phyloP scores from a whole-genome alignment of 2,888 invertebrate genomes.

The Drosophila pseudotakahashii region DNA sequence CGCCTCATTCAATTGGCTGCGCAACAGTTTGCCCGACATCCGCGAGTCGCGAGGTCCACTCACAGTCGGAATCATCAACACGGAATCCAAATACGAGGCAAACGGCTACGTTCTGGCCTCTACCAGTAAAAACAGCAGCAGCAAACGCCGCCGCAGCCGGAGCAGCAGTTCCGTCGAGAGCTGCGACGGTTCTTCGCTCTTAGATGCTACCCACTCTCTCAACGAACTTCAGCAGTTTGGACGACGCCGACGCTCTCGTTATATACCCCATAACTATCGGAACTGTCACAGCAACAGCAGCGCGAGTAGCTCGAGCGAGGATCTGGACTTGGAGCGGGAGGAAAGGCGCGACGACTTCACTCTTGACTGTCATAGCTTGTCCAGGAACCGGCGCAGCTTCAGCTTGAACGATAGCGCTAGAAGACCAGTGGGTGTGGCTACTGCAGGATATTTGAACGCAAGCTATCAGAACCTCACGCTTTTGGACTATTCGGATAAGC shows the following conservation, averaged over 20 bases:
- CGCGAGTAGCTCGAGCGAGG: too few species aligned
- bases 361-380: too few species aligned
- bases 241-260: too few species aligned
- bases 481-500: constrained; percentile 85
- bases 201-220: too few species aligned
- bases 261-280: too few species aligned
- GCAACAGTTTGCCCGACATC: constrained; percentile 83
- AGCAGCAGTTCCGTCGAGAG: constrained; percentile 33
- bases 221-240: too few species aligned
- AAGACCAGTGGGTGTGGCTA: neutral
- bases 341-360: too few species aligned
- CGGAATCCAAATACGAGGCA: constrained; percentile 24
- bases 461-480: constrained; percentile 88
- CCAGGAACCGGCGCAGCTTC: constrained; percentile 60
- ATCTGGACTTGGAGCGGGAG: too few species aligned
- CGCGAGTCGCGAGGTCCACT: constrained; percentile 80
- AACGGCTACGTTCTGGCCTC: constrained; percentile 16
- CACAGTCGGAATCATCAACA: constrained; percentile 37
- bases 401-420: constrained; percentile 73
- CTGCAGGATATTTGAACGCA: constrained; percentile 85
- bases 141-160: neutral
- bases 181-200: neutral
- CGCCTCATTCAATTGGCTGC: constrained; percentile 82
- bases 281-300: too few species aligned
- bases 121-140: constrained; percentile 21